These are phyloP conservation scores for Ploceus nigricollis DNA, from an alignment of 2,113 vertebrate species.

Conservation along the genomic window DNA sequence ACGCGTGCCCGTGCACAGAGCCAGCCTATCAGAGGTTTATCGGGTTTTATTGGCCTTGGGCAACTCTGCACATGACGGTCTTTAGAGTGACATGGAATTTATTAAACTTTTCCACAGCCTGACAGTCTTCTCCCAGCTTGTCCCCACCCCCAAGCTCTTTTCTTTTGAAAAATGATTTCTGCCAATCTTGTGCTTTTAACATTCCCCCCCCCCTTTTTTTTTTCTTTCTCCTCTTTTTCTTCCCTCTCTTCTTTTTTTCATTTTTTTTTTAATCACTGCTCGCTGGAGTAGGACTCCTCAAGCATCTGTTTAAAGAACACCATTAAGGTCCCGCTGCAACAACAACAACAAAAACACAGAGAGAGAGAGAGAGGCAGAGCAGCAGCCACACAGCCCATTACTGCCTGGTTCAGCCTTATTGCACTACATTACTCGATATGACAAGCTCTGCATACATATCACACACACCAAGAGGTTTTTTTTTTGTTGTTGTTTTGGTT, in stretches of 20 bases:
- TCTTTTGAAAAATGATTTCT: slow-evolving; percentile 56
- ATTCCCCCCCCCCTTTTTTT: accelerated
- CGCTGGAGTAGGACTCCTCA: neutral
- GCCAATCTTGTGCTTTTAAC: slow-evolving; percentile 46
- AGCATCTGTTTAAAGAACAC: slow-evolving; percentile 29
- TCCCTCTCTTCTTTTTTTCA: too few relatives aligned
- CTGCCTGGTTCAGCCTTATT: slow-evolving; percentile 31
- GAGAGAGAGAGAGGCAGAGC: neutral
- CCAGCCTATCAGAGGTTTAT: slow-evolving; percentile 50
- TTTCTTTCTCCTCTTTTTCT: neutral
- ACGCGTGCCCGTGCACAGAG: neutral
- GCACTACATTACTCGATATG: neutral
- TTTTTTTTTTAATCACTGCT: neutral
- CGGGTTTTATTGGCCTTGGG: slow-evolving; percentile 53
- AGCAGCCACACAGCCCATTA: neutral
- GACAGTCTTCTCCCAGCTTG: slow-evolving; percentile 48
- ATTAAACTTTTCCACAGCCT: slow-evolving; percentile 66
- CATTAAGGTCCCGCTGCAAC: neutral
- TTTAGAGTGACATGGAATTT: slow-evolving; percentile 73
- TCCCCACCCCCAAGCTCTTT: slow-evolving; percentile 39
- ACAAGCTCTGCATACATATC: slow-evolving; percentile 40
- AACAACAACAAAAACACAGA: neutral
- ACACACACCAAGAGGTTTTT: neutral
- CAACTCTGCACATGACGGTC: slow-evolving; percentile 50
- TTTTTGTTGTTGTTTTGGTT: neutral